Evolutionary conservation across 1,140 invertebrate genomes (phyloP).

Genomic region (Diuraphis noxia): DNA sequence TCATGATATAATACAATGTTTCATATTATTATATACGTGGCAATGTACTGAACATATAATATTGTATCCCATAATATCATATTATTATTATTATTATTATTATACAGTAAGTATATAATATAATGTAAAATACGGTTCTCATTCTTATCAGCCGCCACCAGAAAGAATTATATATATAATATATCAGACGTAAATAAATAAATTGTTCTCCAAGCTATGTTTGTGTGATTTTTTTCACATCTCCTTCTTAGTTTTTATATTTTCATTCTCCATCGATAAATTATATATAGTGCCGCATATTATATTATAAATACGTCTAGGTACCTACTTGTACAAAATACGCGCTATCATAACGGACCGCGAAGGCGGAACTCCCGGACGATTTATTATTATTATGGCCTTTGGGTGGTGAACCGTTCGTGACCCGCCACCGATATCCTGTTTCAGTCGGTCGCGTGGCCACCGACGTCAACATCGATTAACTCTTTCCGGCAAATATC

Average conservation of each 20-base stretch:
- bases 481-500: slow-evolving; percentile 33
- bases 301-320: background rate
- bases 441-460: slow-evolving; percentile 20
- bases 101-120: background rate
- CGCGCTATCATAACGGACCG: background rate
- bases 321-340: background rate
- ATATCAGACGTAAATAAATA: slow-evolving; percentile 47
- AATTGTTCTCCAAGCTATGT: slow-evolving; percentile 42
- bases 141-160: slow-evolving; percentile 33
- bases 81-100: slow-evolving; percentile 3
- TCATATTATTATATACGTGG: background rate
- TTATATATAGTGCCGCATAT: background rate
- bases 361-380: slow-evolving; percentile 44
- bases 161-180: slow-evolving; percentile 10
- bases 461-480: background rate
- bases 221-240: background rate
- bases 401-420: slow-evolving; percentile 18
- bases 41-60: background rate
- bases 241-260: background rate
- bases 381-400: slow-evolving; percentile 36
- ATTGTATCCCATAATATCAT: background rate
- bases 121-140: slow-evolving; percentile 13
- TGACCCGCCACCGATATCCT: background rate
- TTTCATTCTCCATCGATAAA: background rate
- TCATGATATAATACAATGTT: background rate